Percentiles rank a stretch among this genome's conserved stretches.
These are phyloP conservation scores for Congeria kusceri DNA, from an alignment of 2,888 invertebrate species.

Conservation along the genomic window DNA sequence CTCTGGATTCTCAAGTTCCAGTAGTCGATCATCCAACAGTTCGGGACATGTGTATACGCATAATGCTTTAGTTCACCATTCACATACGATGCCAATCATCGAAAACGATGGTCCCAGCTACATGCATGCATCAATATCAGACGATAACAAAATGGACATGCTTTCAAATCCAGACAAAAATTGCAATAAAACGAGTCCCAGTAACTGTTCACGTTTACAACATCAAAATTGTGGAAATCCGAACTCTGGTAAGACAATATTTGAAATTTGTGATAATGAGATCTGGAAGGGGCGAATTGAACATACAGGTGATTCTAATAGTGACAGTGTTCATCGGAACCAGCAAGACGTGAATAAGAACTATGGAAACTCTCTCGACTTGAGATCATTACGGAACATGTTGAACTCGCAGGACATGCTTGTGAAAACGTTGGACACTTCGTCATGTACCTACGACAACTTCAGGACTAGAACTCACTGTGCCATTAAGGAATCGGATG, in stretches of 20 bases:
- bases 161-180: slow-evolving; percentile 34
- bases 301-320: slow-evolving; percentile 13
- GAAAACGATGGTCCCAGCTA: slow-evolving; percentile 46
- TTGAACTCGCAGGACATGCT: slow-evolving; percentile 75
- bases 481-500: slow-evolving; percentile 67
- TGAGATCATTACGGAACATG: slow-evolving; percentile 73
- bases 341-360: slow-evolving; percentile 15
- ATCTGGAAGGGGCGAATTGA: slow-evolving; percentile 64
- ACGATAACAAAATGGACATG: slow-evolving; percentile 61
- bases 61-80: slow-evolving; percentile 40
- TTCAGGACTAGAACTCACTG: slow-evolving; percentile 52
- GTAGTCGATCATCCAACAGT: slow-evolving; percentile 36
- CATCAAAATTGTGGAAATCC: slow-evolving; percentile 15
- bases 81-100: slow-evolving; percentile 25
- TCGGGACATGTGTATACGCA: slow-evolving; percentile 37
- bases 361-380: slow-evolving; percentile 58
- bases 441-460: slow-evolving; percentile 55
- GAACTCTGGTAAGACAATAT: slow-evolving; percentile 58
- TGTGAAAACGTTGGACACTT: slow-evolving; percentile 68
- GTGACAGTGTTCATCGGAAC: slow-evolving; percentile 13
- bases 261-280: slow-evolving; percentile 65
- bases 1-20: slow-evolving; percentile 51
- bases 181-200: background rate
- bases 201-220: background rate
- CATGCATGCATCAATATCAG: slow-evolving; percentile 64